Percentiles rank a stretch among this genome's conserved stretches.
These are phyloP conservation scores for Cataglyphis albicans DNA, from an alignment of 2,888 invertebrate species.

Conservation along the genomic window DNA sequence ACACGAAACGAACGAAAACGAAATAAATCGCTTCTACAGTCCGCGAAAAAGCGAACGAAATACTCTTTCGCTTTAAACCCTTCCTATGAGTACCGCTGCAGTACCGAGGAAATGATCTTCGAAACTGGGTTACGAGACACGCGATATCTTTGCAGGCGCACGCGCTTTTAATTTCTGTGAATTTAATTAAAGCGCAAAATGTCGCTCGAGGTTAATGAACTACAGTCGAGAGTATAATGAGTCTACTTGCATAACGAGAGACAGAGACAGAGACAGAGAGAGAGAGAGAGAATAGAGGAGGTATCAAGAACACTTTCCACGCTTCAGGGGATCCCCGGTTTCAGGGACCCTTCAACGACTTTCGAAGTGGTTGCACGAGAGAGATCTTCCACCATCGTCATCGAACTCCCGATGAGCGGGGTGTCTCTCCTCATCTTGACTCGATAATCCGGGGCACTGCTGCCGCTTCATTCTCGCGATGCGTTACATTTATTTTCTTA, in stretches of 20 bases:
- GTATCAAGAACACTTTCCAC: constrained; percentile 70
- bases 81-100: constrained; percentile 16
- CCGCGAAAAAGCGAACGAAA: constrained; percentile 34
- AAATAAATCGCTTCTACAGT: constrained; percentile 50
- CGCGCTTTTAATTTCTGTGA: constrained; percentile 39
- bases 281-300: constrained; percentile 47
- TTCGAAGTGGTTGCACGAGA: constrained; percentile 67
- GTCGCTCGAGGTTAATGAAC: constrained; percentile 60
- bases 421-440: constrained; percentile 49
- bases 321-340: constrained; percentile 63
- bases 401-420: constrained; percentile 58
- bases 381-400: constrained; percentile 65
- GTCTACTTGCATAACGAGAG: constrained; percentile 69
- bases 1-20: constrained; percentile 33
- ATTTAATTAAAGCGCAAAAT: constrained; percentile 59
- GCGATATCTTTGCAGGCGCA: constrained; percentile 38
- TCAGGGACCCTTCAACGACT: constrained; percentile 69
- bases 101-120: constrained; percentile 34
- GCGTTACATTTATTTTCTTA: constrained; percentile 29
- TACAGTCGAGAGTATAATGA: constrained; percentile 59
- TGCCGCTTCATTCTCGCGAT: constrained; percentile 5
- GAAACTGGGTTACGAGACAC: constrained; percentile 44
- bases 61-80: constrained; percentile 27
- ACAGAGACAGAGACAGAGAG: background rate
- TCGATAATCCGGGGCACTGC: constrained; percentile 31